Percentiles rank a stretch among this genome's conserved stretches.
phyloP scores from a whole-genome alignment of 1,140 invertebrate genomes.

The Philopotamus ludificatus region DNA sequence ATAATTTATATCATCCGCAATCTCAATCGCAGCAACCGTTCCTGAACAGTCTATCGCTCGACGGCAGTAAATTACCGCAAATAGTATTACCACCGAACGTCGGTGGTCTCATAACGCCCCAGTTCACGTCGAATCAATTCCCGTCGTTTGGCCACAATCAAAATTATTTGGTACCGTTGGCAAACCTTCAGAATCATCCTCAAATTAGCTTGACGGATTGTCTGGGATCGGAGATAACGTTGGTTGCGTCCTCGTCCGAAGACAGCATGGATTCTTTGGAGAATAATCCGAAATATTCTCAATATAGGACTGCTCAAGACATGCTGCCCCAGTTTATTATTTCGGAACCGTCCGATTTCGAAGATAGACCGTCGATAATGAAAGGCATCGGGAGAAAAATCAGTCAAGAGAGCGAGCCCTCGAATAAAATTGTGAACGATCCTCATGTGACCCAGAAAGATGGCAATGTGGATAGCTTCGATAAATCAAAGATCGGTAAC shows the following conservation, averaged over 20 bases:
- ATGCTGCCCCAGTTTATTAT: slow-evolving; percentile 65
- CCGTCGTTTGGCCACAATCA: background rate
- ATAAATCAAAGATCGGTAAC: background rate
- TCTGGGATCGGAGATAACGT: slow-evolving; percentile 75
- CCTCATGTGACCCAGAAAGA: background rate
- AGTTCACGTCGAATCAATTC: slow-evolving; percentile 18
- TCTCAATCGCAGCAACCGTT: slow-evolving; percentile 10
- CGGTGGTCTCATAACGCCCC: slow-evolving; percentile 4
- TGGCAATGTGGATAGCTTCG: background rate
- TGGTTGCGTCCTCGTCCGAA: slow-evolving; percentile 69
- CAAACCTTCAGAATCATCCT: slow-evolving; percentile 57
- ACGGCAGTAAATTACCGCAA: slow-evolving; percentile 22
- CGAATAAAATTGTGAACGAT: slow-evolving; percentile 20
- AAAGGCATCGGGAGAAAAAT: slow-evolving; percentile 71
- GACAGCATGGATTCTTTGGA: slow-evolving; percentile 64
- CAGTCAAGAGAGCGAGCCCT: slow-evolving; percentile 59
- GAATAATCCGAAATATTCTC: slow-evolving; percentile 50
- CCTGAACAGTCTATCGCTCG: slow-evolving; percentile 23
- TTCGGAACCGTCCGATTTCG: slow-evolving; percentile 71
- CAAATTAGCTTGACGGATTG: slow-evolving; percentile 91
- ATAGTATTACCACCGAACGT: slow-evolving; percentile 27
- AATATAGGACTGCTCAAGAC: slow-evolving; percentile 30
- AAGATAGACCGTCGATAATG: slow-evolving; percentile 76
- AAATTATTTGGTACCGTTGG: slow-evolving; percentile 20
- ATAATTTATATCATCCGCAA: slow-evolving; percentile 12